A percentile compares a stretch with the other conserved stretches of the same genome.
phyloP scores from a whole-genome alignment of 2,888 invertebrate genomes.

The Tipula confusa region DNA sequence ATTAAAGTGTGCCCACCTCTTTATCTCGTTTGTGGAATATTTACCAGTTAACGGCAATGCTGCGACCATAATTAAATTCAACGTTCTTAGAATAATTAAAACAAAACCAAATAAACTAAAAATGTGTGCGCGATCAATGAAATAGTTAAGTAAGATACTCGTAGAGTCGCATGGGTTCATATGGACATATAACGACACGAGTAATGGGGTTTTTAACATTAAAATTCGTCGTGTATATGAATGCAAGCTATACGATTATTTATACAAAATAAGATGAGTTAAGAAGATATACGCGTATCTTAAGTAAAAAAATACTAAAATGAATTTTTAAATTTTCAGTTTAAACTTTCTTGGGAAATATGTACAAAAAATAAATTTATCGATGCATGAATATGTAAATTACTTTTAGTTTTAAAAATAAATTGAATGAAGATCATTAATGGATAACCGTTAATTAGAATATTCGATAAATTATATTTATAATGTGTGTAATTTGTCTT shows the following conservation, averaged over 20 bases:
- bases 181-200: not conserved
- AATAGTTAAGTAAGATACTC: not conserved
- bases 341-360: not conserved
- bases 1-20: not conserved
- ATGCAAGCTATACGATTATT: not conserved
- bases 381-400: not conserved
- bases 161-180: not conserved
- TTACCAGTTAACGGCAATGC: not conserved
- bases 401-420: not conserved
- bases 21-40: not conserved
- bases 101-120: not conserved
- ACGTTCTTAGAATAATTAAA: not conserved
- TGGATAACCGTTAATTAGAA: not conserved
- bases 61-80: not conserved
- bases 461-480: not conserved
- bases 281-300: not conserved
- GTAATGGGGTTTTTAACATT: conserved; percentile 9
- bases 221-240: not conserved
- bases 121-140: not conserved
- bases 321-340: not conserved
- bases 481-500: not conserved
- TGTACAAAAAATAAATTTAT: not conserved
- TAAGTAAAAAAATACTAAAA: not conserved
- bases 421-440: not conserved
- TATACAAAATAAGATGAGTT: not conserved